These are phyloP conservation scores for Nymphalis polychloros DNA, from an alignment of 2,888 invertebrate species.

Conservation along the genomic window DNA sequence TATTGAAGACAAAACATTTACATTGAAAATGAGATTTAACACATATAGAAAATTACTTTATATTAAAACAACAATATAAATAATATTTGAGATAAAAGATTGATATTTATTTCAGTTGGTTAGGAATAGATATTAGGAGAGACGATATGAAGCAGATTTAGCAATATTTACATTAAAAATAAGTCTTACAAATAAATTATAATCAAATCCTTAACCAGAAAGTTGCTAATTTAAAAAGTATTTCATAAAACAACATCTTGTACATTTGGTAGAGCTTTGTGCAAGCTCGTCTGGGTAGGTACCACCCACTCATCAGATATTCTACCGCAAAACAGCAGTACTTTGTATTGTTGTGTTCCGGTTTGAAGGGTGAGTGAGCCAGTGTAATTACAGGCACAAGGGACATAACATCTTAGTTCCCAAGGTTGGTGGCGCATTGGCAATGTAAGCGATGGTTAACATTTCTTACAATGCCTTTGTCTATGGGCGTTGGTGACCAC, in stretches of 20 bases:
- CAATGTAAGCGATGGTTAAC: too few species aligned
- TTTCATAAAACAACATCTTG: neutral
- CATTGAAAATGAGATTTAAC: neutral
- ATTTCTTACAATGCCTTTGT: too few species aligned
- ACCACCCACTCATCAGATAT: too few species aligned
- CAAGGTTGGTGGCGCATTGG: too few species aligned
- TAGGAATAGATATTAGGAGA: neutral
- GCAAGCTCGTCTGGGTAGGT: too few species aligned
- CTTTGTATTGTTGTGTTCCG: too few species aligned
- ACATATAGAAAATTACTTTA: neutral
- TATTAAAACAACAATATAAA: neutral
- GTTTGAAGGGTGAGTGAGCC: too few species aligned
- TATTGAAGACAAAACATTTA: slow-evolving; percentile 1
- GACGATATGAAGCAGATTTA: neutral
- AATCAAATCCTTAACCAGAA: slow-evolving; percentile 8
- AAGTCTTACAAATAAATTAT: slow-evolving; percentile 8
- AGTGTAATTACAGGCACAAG: too few species aligned
- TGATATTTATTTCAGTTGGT: neutral
- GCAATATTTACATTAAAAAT: slow-evolving; percentile 8
- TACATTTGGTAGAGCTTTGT: too few species aligned
- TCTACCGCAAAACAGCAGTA: too few species aligned
- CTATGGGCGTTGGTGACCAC: too few species aligned
- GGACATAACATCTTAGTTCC: too few species aligned
- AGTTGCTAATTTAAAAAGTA: neutral
- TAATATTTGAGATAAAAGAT: neutral